phyloP scores from a whole-genome alignment of 2,888 invertebrate species.

The Melinopterus prodromus region DNA sequence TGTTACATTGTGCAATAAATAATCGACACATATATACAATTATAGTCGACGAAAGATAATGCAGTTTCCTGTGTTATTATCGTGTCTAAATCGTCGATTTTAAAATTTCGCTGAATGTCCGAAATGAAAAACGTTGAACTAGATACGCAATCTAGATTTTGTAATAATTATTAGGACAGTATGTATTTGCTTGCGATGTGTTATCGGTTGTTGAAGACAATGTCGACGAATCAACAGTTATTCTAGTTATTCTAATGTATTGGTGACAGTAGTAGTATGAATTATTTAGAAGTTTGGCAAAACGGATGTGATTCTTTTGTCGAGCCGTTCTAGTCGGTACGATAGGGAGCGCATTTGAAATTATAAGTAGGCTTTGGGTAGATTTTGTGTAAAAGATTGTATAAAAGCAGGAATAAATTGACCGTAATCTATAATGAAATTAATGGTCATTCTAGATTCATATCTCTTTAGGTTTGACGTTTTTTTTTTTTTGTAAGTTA shows the following conservation, averaged over 20 bases:
- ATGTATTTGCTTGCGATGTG: not conserved
- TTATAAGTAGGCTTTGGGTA: not conserved
- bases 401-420: not conserved
- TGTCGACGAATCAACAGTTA: not conserved
- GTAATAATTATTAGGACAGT: not conserved
- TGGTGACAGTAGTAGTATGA: not conserved
- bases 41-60: not conserved
- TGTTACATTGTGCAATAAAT: no score
- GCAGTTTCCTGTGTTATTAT: not conserved
- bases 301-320: constrained; percentile 4
- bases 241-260: not conserved
- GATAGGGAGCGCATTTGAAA: not conserved
- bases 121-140: not conserved
- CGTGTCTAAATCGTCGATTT: not conserved
- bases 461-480: no score
- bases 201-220: not conserved
- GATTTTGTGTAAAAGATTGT: not conserved
- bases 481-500: no score
- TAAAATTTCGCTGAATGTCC: not conserved
- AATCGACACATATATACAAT: not conserved
- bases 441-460: not conserved
- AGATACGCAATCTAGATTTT: not conserved
- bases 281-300: not conserved
- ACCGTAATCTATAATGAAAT: not conserved
- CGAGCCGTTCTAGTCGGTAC: not conserved